Conservation (phyloP, 2,113 vertebrate species). For the Heptranchias perlo region DNA sequence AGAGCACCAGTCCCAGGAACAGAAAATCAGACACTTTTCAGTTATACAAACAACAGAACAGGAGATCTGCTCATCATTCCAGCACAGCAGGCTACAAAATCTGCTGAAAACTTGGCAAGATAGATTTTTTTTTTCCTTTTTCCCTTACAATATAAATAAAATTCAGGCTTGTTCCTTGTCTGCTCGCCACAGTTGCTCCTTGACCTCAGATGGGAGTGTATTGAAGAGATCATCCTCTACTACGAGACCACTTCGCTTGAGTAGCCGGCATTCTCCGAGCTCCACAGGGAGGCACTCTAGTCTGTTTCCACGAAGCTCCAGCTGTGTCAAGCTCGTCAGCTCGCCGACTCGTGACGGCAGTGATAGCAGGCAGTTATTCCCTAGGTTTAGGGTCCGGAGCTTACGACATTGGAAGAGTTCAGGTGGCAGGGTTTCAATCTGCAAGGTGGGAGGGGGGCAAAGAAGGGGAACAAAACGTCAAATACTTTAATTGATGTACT, state of each 20-base stretch:
- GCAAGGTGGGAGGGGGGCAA: neutral
- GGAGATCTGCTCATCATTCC: neutral
- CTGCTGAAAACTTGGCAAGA: slow-evolving; percentile 15
- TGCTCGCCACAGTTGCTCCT: slow-evolving; percentile 83
- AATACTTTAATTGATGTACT: neutral
- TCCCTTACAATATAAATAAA: neutral
- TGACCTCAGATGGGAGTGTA: slow-evolving; percentile 84
- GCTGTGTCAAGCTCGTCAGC: slow-evolving; percentile 78
- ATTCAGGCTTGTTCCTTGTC: slow-evolving; percentile 88
- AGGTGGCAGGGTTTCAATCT: slow-evolving; percentile 87
- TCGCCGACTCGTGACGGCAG: slow-evolving; percentile 86
- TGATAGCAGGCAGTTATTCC: slow-evolving; percentile 83
- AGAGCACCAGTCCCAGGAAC: neutral
- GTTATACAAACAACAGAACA: neutral
- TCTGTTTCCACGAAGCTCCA: slow-evolving; percentile 88
- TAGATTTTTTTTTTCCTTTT: neutral
- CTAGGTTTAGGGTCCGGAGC: slow-evolving; percentile 84
- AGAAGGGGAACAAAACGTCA: neutral
- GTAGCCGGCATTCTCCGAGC: slow-evolving; percentile 81
- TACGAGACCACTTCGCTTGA: slow-evolving; percentile 82
- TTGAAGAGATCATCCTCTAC: slow-evolving; percentile 94
- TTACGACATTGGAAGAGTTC: slow-evolving; percentile 97
- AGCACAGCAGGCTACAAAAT: neutral
- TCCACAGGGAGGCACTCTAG: slow-evolving; percentile 91
- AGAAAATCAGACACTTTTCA: neutral